Evolutionary conservation across 2,113 vertebrate species (phyloP), one percentile per base, ranked within the genome.

Genomic region (Falcunculus frontatus): DNA sequence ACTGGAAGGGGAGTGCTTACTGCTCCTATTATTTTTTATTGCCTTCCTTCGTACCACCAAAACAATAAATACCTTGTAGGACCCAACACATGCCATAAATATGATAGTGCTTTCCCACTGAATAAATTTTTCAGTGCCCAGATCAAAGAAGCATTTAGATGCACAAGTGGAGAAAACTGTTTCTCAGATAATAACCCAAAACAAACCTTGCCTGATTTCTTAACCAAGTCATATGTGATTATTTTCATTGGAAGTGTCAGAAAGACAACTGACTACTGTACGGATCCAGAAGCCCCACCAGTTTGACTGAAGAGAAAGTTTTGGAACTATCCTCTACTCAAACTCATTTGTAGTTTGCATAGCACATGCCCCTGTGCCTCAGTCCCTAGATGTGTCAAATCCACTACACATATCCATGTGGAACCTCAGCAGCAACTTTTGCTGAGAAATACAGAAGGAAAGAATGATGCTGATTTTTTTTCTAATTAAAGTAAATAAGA

Each of bases 1-100:
- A 73, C 67, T 3, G 1, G 33, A 77, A 22, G 77, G 78, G 55
- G 74, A 93, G 50, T 76, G 32, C 81, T 94, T 93, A 80, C 39
- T 12, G 5, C 52, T 91, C 16, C 50, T 91, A 65, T 73, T 74
- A 96, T 56, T 90, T 90, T 96, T 93, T 90, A 97, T 79, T 89
- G 74, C 44, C 49, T 93, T 73, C 18, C 30, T 79, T 83, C 3
- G 2, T 70, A 87, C 53, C 67, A 96, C 30, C 39, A 67, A 70
- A 89, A 87, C 62, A 89, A 90, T 59, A 96, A 94, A 92, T 85
- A 95, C 16, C 8, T 79, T 83, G 37, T 68, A 87, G 41, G 39
- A 93, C 49, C 49, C 76, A 79, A 77, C 0, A 4, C 39, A 74
- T 27, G 10, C 33, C 44, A 91, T 44, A 90, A 89, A 83, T 94